phyloP scores from a whole-genome alignment of 2,113 vertebrate genomes.

The Myiagra hebetior region DNA sequence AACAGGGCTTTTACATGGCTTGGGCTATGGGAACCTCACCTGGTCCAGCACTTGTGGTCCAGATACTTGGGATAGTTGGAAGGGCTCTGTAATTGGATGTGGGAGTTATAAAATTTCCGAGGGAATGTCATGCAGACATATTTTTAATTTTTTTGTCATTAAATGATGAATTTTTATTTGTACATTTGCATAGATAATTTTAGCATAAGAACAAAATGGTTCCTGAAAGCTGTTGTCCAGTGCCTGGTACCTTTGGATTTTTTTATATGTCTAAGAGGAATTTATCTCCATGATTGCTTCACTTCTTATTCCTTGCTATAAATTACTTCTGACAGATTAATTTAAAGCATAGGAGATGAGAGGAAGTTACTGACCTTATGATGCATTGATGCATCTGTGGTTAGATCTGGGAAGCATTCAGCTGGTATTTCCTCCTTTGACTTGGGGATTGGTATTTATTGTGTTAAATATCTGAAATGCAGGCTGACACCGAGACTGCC shows the following conservation, averaged over 20 bases:
- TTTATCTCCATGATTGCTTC: not conserved
- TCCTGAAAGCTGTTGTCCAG: not conserved
- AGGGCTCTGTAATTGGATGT: rapidly evolving
- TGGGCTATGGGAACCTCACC: not conserved
- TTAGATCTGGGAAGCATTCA: not conserved
- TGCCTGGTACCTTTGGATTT: not conserved
- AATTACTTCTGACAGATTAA: not conserved
- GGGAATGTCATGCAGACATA: rapidly evolving
- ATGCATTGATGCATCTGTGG: not conserved
- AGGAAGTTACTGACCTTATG: not conserved
- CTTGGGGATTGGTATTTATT: not conserved
- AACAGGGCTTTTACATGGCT: not conserved
- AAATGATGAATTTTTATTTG: not conserved
- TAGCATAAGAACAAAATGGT: not conserved
- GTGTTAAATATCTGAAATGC: not conserved
- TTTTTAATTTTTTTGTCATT: not conserved
- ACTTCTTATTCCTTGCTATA: not conserved
- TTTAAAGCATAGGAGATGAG: not conserved
- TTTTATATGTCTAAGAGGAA: not conserved
- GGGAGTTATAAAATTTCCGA: not conserved
- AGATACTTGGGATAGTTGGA: rapidly evolving
- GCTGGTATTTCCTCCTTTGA: not conserved
- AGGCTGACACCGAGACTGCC: not conserved
- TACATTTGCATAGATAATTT: not conserved
- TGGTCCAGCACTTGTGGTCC: not conserved